These are phyloP conservation scores for Momotus momota DNA, from an alignment of 2,797 vertebrate genomes.

Conservation along the genomic window DNA sequence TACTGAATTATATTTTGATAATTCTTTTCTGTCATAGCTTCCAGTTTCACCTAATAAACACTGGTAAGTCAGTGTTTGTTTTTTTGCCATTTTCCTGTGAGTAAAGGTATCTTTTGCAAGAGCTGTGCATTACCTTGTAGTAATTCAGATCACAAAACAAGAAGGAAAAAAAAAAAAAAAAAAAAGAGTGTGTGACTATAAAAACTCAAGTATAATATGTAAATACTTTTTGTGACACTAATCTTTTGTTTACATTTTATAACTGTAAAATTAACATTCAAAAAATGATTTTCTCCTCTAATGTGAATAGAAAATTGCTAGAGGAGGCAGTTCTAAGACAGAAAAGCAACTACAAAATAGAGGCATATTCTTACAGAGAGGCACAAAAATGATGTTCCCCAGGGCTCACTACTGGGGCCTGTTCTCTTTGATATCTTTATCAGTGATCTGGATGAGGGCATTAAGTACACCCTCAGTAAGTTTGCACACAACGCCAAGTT, in stretches of 20 bases:
- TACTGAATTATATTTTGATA: background rate
- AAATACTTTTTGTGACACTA: background rate
- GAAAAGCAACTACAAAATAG: background rate
- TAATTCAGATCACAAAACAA: background rate
- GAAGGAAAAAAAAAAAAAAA: background rate
- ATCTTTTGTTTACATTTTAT: background rate
- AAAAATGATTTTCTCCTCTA: background rate
- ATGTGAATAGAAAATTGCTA: background rate
- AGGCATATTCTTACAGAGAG: background rate
- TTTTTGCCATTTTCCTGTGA: background rate
- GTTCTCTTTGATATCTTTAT: too few relatives aligned
- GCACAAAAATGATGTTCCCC: too few relatives aligned
- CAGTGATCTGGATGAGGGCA: too few relatives aligned
- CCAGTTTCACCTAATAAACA: background rate
- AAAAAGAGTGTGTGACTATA: background rate
- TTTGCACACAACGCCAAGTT: too few relatives aligned
- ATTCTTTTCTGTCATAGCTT: background rate
- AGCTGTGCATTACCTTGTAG: background rate
- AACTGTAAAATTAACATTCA: background rate
- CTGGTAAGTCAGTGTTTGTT: background rate
- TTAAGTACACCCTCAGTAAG: too few relatives aligned
- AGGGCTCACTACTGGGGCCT: too few relatives aligned
- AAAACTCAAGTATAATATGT: background rate
- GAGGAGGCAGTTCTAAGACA: background rate
- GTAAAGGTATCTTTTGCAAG: conserved; percentile 5